phyloP scores from a whole-genome alignment of 2,113 vertebrate genomes.

The Forbesichthys agassizii region DNA sequence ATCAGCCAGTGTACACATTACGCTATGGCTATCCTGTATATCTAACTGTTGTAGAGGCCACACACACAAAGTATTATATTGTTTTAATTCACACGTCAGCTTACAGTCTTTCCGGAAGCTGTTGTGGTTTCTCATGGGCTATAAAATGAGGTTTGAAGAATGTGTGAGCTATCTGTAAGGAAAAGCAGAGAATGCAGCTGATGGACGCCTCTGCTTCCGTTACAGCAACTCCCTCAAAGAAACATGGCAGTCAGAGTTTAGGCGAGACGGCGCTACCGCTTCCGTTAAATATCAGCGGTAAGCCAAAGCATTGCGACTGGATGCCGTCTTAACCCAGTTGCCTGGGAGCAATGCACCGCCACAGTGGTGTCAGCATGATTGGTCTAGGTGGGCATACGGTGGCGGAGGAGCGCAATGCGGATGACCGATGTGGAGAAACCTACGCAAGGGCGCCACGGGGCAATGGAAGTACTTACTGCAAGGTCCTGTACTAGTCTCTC shows the following conservation, averaged over 20 bases:
- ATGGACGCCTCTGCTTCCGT: conserved; percentile 2
- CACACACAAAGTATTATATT: no score
- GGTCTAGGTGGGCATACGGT: conserved; percentile 18
- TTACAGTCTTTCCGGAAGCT: no score
- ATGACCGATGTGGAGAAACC: conserved; percentile 23
- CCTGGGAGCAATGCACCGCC: conserved; percentile 16
- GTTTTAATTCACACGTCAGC: no score
- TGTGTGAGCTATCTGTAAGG: neutral
- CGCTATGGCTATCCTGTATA: neutral
- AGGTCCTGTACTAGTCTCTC: conserved; percentile 99
- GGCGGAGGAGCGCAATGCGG: conserved; percentile 15
- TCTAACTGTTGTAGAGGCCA: neutral
- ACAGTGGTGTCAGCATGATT: conserved; percentile 64
- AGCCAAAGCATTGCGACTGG: conserved; percentile 26
- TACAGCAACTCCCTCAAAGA: conserved; percentile 15
- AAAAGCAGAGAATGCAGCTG: neutral
- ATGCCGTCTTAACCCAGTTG: conserved; percentile 40
- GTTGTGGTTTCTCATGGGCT: neutral
- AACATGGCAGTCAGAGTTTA: conserved; percentile 32
- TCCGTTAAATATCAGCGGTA: conserved; percentile 48
- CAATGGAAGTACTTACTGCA: conserved; percentile 91
- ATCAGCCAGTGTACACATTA: conserved; percentile 21
- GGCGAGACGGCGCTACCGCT: conserved; percentile 24
- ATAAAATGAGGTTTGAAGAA: conserved; percentile 11
- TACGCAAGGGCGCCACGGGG: neutral